These are phyloP conservation scores for Pristis pectinata DNA, from an alignment of 2,797 vertebrate genomes.

Conservation along the genomic window DNA sequence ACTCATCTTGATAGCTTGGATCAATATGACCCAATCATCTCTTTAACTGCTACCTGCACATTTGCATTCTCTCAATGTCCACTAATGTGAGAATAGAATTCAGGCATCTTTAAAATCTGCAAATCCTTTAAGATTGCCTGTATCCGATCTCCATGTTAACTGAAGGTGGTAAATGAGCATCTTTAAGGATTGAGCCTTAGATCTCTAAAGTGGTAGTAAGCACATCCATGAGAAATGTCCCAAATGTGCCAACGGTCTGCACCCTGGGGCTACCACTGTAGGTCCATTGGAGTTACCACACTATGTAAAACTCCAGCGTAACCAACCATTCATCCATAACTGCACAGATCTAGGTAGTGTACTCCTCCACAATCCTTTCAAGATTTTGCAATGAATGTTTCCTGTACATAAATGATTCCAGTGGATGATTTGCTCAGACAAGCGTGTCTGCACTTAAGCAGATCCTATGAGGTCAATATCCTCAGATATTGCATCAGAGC, in stretches of 20 bases:
- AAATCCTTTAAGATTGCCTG: not conserved
- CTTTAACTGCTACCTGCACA: not conserved
- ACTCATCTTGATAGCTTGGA: not conserved
- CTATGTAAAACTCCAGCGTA: not conserved
- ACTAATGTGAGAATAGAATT: not conserved
- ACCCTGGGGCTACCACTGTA: not conserved
- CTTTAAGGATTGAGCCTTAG: not conserved
- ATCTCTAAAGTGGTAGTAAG: not conserved
- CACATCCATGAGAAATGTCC: not conserved
- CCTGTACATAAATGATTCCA: not conserved
- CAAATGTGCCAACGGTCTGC: not conserved
- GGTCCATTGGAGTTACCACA: not conserved
- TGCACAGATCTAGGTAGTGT: not conserved
- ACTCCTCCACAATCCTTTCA: slow-evolving; percentile 22
- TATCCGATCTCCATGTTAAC: not conserved
- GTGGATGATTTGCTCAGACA: not conserved
- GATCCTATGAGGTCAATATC: not conserved
- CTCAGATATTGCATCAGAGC: not conserved
- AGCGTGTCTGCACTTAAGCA: not conserved
- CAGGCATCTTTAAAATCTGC: not conserved
- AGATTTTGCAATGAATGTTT: not conserved
- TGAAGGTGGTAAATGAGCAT: not conserved
- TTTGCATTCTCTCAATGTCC: not conserved
- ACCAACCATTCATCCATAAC: not conserved
- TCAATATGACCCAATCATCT: not conserved